Evolutionary conservation across 2,797 vertebrate species (phyloP).

Genomic region (Trematomus bernacchii): DNA sequence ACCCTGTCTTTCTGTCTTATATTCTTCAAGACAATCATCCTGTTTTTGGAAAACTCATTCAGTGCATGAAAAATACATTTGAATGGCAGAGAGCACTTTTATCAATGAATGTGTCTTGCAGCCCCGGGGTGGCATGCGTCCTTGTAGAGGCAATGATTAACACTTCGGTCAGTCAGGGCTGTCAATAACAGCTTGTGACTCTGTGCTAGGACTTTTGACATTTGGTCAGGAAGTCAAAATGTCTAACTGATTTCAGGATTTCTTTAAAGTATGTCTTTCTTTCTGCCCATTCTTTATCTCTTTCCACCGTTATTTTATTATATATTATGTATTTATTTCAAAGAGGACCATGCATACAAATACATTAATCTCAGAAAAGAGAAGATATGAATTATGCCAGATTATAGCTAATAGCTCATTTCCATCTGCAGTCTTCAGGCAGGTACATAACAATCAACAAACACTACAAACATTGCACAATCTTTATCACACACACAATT

Average conservation of each 20-base stretch:
- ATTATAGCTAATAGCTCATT: no score
- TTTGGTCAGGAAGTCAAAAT: constrained; percentile 23
- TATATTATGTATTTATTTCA: no score
- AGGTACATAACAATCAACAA: no score
- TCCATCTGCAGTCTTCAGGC: no score
- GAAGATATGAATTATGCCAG: no score
- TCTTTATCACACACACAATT: no score
- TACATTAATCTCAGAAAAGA: no score
- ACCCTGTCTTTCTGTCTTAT: no score
- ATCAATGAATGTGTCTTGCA: constrained; percentile 49
- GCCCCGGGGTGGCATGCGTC: constrained; percentile 40
- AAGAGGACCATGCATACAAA: no score
- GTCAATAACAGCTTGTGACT: constrained; percentile 44
- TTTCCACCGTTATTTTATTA: not conserved
- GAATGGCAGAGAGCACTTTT: constrained; percentile 23
- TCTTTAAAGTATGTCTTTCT: not conserved
- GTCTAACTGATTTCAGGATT: not conserved
- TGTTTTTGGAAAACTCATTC: constrained; percentile 11
- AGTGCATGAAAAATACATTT: constrained; percentile 18
- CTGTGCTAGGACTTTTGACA: constrained; percentile 31
- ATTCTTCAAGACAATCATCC: not conserved
- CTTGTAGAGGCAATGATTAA: constrained; percentile 67
- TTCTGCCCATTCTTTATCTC: not conserved
- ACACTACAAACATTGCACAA: no score
- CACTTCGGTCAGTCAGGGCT: constrained; percentile 56